Conservation (phyloP, 2,113 vertebrate species). For the Crypturellus undulatus region DNA sequence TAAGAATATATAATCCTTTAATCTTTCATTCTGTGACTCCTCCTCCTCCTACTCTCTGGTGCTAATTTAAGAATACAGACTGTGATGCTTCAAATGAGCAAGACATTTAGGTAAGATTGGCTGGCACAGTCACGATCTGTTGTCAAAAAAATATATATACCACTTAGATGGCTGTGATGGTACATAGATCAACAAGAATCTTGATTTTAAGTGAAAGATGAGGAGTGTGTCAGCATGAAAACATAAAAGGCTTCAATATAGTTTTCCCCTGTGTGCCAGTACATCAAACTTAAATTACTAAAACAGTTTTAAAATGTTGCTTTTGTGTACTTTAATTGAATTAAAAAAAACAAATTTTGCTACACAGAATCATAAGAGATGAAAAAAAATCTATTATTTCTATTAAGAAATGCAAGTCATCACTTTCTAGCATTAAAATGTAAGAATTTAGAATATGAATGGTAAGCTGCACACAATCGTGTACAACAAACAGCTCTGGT, state of each 20-base stretch:
- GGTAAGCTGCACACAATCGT: not conserved
- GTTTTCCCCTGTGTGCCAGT: not conserved
- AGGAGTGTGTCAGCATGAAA: not conserved
- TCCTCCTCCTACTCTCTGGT: constrained; percentile 3
- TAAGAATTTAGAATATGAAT: not conserved
- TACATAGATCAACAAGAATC: not conserved
- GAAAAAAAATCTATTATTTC: not conserved
- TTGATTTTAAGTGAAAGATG: not conserved
- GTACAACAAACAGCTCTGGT: constrained; percentile 12
- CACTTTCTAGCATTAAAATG: not conserved
- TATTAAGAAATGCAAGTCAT: not conserved
- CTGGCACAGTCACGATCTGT: not conserved
- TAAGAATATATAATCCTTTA: constrained; percentile 48
- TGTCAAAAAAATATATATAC: not conserved
- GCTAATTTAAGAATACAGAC: not conserved
- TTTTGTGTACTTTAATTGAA: constrained; percentile 1
- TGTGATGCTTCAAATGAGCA: not conserved
- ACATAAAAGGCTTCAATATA: not conserved
- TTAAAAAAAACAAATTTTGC: not conserved
- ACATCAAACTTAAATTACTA: not conserved
- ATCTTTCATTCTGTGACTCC: constrained; percentile 33
- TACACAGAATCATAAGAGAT: not conserved
- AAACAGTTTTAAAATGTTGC: not conserved
- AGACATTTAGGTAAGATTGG: not conserved
- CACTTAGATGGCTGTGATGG: not conserved